Evolutionary conservation across 92 coral and sea anemone genomes (phyloP).

Genomic region (Galaxea fascicularis): DNA sequence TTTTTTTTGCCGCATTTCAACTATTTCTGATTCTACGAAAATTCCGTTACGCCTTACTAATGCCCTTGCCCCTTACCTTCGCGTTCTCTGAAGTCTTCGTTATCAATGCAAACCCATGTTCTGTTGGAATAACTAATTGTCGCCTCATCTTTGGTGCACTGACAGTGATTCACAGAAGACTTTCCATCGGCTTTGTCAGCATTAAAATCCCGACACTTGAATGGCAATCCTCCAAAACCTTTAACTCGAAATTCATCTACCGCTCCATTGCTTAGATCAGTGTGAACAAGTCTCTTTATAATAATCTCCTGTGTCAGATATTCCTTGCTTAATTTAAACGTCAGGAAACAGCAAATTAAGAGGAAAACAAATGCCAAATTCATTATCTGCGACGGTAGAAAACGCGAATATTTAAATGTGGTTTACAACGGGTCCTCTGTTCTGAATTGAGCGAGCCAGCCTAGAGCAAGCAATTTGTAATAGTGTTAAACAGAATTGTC

Average conservation of each 20-base stretch:
- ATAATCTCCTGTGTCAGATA: background rate
- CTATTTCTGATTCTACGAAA: too few species aligned
- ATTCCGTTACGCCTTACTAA: too few species aligned
- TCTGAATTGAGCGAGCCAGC: background rate
- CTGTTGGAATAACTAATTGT: conserved; percentile 20
- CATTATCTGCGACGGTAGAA: background rate
- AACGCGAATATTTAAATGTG: background rate
- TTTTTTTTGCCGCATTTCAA: too few species aligned
- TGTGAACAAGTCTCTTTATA: background rate
- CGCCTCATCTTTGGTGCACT: conserved; percentile 1
- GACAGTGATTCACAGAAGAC: background rate
- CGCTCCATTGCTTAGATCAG: background rate
- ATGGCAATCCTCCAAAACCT: too few species aligned
- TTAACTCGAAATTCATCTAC: background rate
- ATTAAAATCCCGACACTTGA: conserved; percentile 1
- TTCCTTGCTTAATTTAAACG: background rate
- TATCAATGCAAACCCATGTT: conserved; percentile 30
- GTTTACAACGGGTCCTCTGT: background rate
- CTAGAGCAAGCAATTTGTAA: background rate
- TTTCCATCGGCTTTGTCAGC: background rate
- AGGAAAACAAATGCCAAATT: background rate
- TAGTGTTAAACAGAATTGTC: background rate
- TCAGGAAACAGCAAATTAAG: conserved; percentile 7
- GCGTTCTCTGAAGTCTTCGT: conserved; percentile 11
- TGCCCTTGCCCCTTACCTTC: conserved; percentile 10